A percentile compares a stretch with the other conserved stretches of the same genome.
Conservation (phyloP, 2,797 vertebrate species). For the Microchirus variegatus region DNA sequence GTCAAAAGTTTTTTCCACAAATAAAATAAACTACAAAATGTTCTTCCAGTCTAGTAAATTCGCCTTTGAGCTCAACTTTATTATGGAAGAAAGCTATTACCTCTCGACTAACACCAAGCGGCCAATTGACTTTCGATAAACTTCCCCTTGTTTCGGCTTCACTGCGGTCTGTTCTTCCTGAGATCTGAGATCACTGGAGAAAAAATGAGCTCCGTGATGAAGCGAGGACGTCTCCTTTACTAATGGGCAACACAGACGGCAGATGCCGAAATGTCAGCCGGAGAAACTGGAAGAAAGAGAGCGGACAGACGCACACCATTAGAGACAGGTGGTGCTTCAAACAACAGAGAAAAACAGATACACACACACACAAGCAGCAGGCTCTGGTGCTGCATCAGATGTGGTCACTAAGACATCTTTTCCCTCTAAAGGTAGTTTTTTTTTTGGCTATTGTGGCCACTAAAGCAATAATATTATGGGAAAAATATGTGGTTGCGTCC, state of each 20-base stretch:
- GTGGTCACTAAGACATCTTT: not conserved
- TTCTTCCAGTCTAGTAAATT: not conserved
- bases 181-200: not conserved
- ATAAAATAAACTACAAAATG: no score
- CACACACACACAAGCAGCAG: not conserved
- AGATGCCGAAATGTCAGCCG: slow-evolving; percentile 30
- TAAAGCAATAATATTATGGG: no score
- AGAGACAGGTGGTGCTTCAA: slow-evolving; percentile 24
- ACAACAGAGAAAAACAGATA: not conserved
- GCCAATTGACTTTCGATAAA: not conserved
- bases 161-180: not conserved
- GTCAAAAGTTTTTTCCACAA: no score
- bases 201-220: not conserved
- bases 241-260: not conserved
- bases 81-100: not conserved
- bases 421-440: no score
- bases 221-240: slow-evolving; percentile 5
- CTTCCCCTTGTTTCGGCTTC: slow-evolving; percentile 1
- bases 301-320: slow-evolving; percentile 11
- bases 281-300: not conserved
- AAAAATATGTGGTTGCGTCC: no score
- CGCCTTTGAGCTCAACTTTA: slow-evolving; percentile 14
- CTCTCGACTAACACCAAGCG: not conserved
- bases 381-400: slow-evolving; percentile 12
- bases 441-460: no score